A percentile compares a stretch with the other conserved stretches of the same genome.
Evolutionary conservation across 2,113 vertebrate species (phyloP).

Genomic region (Thamnophis sirtalis): DNA sequence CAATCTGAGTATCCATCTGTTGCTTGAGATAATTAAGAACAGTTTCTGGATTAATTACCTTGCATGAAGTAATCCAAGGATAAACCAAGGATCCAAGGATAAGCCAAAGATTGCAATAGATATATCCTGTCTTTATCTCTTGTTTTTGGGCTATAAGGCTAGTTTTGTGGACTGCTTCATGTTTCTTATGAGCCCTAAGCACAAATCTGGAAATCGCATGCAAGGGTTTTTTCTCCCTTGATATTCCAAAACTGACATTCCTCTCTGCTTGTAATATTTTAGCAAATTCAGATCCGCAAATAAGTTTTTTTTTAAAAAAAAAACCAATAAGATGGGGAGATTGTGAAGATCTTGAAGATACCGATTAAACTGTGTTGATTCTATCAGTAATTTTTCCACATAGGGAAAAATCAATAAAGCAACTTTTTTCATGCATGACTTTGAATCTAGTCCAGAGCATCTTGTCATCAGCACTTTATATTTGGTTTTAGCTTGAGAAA

Average conservation of each 20-base stretch:
- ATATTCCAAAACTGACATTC: neutral
- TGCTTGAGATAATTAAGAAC: neutral
- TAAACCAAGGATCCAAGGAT: neutral
- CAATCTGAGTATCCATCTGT: neutral
- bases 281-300: neutral
- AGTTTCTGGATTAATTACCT: neutral
- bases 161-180: neutral
- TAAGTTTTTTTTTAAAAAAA: neutral
- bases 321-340: neutral
- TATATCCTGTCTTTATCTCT: neutral
- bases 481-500: neutral
- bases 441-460: neutral
- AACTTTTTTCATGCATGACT: neutral
- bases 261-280: neutral
- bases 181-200: neutral
- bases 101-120: neutral
- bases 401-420: neutral
- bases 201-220: neutral
- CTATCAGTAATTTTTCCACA: neutral
- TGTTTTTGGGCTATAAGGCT: neutral
- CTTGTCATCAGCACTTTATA: neutral
- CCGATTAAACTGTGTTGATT: neutral
- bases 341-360: neutral
- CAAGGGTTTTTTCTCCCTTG: neutral
- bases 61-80: neutral